phyloP scores from a whole-genome alignment of 2,888 invertebrate genomes.

The Lissocephala sabroskyi region DNA sequence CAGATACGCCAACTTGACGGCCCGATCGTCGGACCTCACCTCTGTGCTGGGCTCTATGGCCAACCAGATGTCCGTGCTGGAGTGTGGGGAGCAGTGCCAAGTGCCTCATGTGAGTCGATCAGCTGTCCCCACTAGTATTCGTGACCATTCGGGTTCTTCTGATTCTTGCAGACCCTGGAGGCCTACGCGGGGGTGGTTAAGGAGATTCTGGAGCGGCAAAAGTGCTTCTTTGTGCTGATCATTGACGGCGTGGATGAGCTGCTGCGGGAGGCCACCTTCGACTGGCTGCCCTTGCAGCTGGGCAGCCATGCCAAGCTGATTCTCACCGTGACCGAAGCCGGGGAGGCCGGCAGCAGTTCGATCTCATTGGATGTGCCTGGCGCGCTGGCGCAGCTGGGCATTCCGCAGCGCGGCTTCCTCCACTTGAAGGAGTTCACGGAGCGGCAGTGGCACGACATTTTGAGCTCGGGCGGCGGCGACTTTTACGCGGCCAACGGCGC shows the following conservation, averaged over 20 bases:
- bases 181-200: conserved; percentile 78
- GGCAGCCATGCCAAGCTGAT: conserved; percentile 85
- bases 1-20: conserved; percentile 68
- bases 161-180: conserved; percentile 77
- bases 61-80: conserved; percentile 82
- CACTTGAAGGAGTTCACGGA: conserved; percentile 66
- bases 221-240: conserved; percentile 79
- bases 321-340: conserved; percentile 74
- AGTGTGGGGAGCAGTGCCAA: conserved; percentile 78
- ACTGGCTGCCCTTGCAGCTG: conserved; percentile 84
- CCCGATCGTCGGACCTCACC: conserved; percentile 65
- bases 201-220: conserved; percentile 58
- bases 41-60: conserved; percentile 81
- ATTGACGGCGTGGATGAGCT: conserved; percentile 84
- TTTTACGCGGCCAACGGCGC: conserved; percentile 70
- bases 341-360: conserved; percentile 18
- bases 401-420: conserved; percentile 66
- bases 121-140: not conserved
- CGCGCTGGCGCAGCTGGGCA: conserved; percentile 56
- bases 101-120: conserved; percentile 75
- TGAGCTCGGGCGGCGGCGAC: conserved; percentile 69
- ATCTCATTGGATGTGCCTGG: conserved; percentile 43
- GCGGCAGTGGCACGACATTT: conserved; percentile 70
- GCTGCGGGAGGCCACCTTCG: conserved; percentile 72
- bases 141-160: not conserved